Percentiles rank a stretch among this genome's conserved stretches.
These are phyloP conservation scores for Hirtodrosophila trivittata DNA, from an alignment of 2,888 invertebrate species.

Conservation along the genomic window DNA sequence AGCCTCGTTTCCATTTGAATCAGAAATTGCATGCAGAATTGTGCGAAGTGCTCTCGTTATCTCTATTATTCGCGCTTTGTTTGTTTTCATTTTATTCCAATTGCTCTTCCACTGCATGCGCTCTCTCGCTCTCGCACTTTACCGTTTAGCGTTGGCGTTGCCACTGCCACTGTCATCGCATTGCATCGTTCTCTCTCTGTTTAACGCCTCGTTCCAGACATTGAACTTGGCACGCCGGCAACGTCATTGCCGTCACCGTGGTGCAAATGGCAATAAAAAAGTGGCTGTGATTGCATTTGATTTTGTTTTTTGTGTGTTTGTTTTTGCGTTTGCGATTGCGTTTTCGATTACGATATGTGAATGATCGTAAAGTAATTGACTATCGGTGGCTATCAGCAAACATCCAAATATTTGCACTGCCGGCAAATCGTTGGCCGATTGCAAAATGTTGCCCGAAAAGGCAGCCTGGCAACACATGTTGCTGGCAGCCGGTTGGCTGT, in stretches of 20 bases:
- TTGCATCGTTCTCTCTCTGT: slow-evolving; percentile 4
- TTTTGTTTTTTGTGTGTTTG: not conserved
- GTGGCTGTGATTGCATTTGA: not conserved
- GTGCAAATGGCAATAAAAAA: slow-evolving; percentile 29
- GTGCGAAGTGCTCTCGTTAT: slow-evolving; percentile 45
- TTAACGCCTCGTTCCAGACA: slow-evolving; percentile 52
- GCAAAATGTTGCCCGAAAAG: slow-evolving; percentile 64
- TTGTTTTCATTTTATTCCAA: slow-evolving; percentile 40
- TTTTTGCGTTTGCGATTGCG: slow-evolving; percentile 12
- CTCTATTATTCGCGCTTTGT: slow-evolving; percentile 38
- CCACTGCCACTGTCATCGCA: slow-evolving; percentile 24
- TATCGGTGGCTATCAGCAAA: slow-evolving; percentile 33
- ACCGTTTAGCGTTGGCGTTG: slow-evolving; percentile 14
- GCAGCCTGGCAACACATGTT: slow-evolving; percentile 68
- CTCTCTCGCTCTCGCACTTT: not conserved
- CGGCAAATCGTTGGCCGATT: slow-evolving; percentile 36
- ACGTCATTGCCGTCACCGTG: slow-evolving; percentile 62
- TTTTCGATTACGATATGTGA: slow-evolving; percentile 3
- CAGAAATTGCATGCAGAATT: slow-evolving; percentile 21
- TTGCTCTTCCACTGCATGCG: slow-evolving; percentile 5
- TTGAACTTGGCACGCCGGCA: slow-evolving; percentile 64
- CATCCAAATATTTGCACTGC: slow-evolving; percentile 56
- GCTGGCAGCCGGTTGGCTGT: slow-evolving; percentile 43
- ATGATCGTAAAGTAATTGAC: slow-evolving; percentile 35
- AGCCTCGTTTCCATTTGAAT: slow-evolving; percentile 36